A percentile compares a stretch with the other conserved stretches of the same genome.
phyloP scores from a whole-genome alignment of 2,113 vertebrate genomes.

The Gambusia affinis region DNA sequence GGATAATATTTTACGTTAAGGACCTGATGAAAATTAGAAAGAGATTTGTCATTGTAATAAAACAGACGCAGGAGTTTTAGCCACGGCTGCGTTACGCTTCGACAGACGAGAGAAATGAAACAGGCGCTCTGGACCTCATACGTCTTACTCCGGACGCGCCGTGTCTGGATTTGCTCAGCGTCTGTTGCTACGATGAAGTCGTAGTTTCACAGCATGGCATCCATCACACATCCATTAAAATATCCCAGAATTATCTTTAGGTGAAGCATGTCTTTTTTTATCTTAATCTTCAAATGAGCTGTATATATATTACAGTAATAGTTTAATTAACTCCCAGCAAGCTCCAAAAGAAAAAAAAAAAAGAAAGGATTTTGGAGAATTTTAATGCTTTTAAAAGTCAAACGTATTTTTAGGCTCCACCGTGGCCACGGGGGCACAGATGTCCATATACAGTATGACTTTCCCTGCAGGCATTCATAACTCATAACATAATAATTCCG shows the following conservation, averaged over 20 bases:
- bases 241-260: constrained; percentile 35
- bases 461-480: constrained; percentile 31
- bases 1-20: constrained; percentile 28
- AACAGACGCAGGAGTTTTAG: constrained; percentile 32
- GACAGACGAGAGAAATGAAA: constrained; percentile 34
- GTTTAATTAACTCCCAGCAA: constrained; percentile 24
- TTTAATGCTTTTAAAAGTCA: constrained; percentile 3
- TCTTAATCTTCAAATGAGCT: constrained; percentile 23
- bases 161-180: constrained; percentile 55
- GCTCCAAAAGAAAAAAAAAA: constrained; percentile 3
- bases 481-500: constrained; percentile 9
- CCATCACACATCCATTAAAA: constrained; percentile 35
- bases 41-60: constrained; percentile 37
- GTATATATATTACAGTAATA: not conserved
- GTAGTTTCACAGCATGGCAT: constrained; percentile 58
- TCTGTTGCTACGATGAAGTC: constrained; percentile 43
- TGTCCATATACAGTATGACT: constrained; percentile 37
- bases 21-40: constrained; percentile 33
- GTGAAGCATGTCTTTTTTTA: constrained; percentile 19
- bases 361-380: not conserved
- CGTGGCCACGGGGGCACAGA: constrained; percentile 20
- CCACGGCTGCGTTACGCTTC: not conserved
- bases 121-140: constrained; percentile 18
- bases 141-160: constrained; percentile 20
- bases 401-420: constrained; percentile 11